Conservation (phyloP, 53 echinoderm and acorn worm species). For the Glandiceps talaboti region DNA sequence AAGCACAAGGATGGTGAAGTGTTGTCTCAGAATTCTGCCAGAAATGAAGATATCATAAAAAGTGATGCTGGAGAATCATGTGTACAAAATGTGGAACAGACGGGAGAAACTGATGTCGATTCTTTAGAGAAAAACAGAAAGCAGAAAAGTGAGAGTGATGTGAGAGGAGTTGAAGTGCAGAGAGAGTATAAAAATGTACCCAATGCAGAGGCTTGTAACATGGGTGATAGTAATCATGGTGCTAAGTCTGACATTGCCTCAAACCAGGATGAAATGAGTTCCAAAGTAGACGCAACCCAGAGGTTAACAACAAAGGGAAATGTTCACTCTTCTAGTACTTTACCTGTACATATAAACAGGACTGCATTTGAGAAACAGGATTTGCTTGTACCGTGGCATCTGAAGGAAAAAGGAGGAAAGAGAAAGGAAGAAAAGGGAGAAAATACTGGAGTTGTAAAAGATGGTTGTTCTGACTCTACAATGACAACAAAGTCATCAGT, state of each 20-base stretch:
- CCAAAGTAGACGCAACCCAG: neutral
- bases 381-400: slow-evolving; percentile 90
- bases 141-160: neutral
- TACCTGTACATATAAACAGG: slow-evolving; percentile 64
- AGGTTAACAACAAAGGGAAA: neutral
- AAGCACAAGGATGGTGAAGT: too few species aligned
- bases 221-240: neutral
- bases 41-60: neutral
- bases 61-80: neutral
- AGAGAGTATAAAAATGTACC: neutral
- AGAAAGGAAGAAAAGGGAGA: slow-evolving; percentile 8
- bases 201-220: neutral
- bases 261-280: neutral
- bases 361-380: slow-evolving; percentile 82
- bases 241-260: too few species aligned
- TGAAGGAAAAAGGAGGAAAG: slow-evolving; percentile 12
- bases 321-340: neutral
- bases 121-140: too few species aligned
- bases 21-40: neutral
- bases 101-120: neutral
- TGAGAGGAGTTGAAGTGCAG: neutral
- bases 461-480: slow-evolving; percentile 13
- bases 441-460: slow-evolving; percentile 9
- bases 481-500: neutral
- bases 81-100: neutral